These are phyloP conservation scores for Mus spicilegus DNA, from an alignment of 2,113 vertebrate species.

Conservation along the genomic window DNA sequence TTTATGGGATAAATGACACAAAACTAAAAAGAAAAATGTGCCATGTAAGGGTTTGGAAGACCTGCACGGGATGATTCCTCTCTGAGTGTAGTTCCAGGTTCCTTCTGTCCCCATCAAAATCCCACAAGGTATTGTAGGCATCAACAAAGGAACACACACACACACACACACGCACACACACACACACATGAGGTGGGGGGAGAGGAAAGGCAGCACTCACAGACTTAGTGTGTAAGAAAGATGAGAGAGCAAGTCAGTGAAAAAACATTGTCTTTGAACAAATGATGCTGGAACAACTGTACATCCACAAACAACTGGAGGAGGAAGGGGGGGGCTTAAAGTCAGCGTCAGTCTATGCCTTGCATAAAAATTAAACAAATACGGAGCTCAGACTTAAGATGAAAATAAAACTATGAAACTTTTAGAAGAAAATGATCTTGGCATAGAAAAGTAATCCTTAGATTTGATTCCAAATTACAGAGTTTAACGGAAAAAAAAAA, in stretches of 20 bases:
- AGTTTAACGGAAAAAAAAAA: neutral
- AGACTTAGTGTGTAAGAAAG: neutral
- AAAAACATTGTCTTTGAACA: neutral
- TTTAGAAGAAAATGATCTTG: neutral
- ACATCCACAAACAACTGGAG: neutral
- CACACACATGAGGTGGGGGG: neutral
- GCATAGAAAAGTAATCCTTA: neutral
- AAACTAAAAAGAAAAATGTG: neutral
- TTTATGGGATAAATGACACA: neutral
- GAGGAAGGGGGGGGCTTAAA: neutral
- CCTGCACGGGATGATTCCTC: neutral
- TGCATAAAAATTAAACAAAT: neutral
- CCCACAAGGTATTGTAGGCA: neutral
- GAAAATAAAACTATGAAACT: slow-evolving; percentile 15
- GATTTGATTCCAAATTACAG: neutral
- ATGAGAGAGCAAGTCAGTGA: neutral
- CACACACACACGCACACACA: neutral
- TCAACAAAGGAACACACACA: neutral
- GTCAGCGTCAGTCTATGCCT: neutral
- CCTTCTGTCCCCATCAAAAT: neutral
- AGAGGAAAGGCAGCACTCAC: neutral
- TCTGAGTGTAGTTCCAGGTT: neutral
- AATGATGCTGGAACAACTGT: neutral
- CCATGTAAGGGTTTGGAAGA: neutral
- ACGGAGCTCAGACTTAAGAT: neutral